phyloP scores from a whole-genome alignment of 2,113 vertebrate species.

The Labrus mixtus region DNA sequence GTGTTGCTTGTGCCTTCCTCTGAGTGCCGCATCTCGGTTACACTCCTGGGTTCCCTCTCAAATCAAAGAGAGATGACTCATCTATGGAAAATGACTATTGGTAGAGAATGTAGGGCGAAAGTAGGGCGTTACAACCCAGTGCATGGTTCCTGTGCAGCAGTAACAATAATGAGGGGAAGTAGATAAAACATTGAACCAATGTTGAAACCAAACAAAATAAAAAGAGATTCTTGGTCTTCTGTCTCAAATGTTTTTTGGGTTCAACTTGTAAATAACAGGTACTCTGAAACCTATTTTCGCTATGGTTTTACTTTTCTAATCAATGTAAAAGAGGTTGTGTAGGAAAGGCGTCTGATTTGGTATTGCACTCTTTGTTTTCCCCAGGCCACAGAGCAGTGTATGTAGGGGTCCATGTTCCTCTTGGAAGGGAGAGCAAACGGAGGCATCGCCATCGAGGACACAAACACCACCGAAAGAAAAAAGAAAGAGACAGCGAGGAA shows the following conservation, averaged over 20 bases:
- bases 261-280: not conserved
- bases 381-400: slow-evolving; percentile 95
- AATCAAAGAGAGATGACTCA: slow-evolving; percentile 65
- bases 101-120: slow-evolving; percentile 49
- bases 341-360: not conserved
- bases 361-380: slow-evolving; percentile 1
- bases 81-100: slow-evolving; percentile 51
- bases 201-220: slow-evolving; percentile 18
- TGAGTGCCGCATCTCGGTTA: slow-evolving; percentile 41
- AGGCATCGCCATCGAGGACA: slow-evolving; percentile 92
- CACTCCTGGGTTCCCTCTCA: slow-evolving; percentile 40
- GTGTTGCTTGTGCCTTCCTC: slow-evolving; percentile 25
- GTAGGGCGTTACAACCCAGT: slow-evolving; percentile 40
- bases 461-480: slow-evolving; percentile 89
- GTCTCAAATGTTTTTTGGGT: not conserved
- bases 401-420: slow-evolving; percentile 93
- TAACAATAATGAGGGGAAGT: slow-evolving; percentile 43
- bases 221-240: slow-evolving; percentile 15
- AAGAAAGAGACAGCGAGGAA: slow-evolving; percentile 86
- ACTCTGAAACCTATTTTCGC: not conserved
- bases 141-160: slow-evolving; percentile 25
- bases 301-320: not conserved
- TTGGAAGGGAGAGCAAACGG: slow-evolving; percentile 89
- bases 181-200: slow-evolving; percentile 33
- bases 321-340: not conserved